Conservation (phyloP, 2,888 invertebrate genomes). For the Ceriagrion tenellum region DNA sequence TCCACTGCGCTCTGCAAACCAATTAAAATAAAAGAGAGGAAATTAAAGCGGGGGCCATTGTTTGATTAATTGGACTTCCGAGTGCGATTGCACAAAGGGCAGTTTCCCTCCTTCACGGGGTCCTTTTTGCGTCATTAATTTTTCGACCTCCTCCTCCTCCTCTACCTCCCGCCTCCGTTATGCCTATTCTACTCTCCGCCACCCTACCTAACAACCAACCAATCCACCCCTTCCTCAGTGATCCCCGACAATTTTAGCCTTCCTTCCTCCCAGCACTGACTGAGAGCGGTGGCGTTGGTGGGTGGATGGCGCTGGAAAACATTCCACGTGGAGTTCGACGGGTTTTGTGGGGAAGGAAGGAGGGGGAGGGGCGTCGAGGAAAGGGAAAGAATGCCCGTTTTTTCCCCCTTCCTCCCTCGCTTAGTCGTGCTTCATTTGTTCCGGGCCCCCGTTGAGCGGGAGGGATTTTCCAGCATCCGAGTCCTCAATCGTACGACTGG, state of each 20-base stretch:
- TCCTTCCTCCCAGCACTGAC: background rate
- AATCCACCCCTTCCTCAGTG: background rate
- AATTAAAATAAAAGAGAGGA: background rate
- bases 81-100: background rate
- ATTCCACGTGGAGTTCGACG: background rate
- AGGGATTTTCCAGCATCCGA: background rate
- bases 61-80: conserved; percentile 21
- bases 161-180: background rate
- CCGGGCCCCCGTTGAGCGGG: background rate
- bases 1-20: background rate
- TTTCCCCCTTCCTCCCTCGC: background rate
- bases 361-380: background rate
- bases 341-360: too few species aligned
- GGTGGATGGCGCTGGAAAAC: background rate
- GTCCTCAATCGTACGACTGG: background rate
- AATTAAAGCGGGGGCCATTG: background rate
- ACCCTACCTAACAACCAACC: background rate
- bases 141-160: background rate
- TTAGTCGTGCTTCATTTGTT: conserved; percentile 12
- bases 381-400: background rate
- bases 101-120: background rate
- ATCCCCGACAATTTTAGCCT: background rate
- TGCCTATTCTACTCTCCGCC: too few species aligned
- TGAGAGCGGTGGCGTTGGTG: background rate
- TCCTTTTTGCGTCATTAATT: background rate